phyloP scores from a whole-genome alignment of 2,888 invertebrate species.

The Pyrochroa serraticornis region DNA sequence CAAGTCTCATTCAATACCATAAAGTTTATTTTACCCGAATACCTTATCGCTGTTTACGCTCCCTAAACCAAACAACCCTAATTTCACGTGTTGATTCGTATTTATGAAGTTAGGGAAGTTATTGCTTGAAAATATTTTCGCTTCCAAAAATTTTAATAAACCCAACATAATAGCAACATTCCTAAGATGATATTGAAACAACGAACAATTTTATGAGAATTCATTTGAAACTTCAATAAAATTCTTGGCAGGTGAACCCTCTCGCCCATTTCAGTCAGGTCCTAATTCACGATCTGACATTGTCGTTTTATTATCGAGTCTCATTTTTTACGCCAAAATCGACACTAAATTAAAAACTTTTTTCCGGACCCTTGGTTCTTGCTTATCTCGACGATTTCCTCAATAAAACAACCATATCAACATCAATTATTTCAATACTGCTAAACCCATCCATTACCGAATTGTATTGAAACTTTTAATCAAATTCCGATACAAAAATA shows the following conservation, averaged over 20 bases:
- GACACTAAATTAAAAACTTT: slow-evolving; percentile 8
- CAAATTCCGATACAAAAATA: too few relatives aligned
- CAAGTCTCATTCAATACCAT: slow-evolving; percentile 3
- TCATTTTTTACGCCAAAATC: slow-evolving; percentile 16
- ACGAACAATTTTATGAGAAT: slow-evolving; percentile 22
- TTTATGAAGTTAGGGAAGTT: too few relatives aligned
- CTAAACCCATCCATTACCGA: too few relatives aligned
- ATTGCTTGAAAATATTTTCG: not conserved
- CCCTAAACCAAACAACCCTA: not conserved
- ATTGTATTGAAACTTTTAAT: too few relatives aligned
- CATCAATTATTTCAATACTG: too few relatives aligned
- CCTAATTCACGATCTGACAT: slow-evolving; percentile 21
- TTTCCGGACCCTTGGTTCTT: not conserved
- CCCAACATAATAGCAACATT: slow-evolving; percentile 22
- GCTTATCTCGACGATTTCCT: too few relatives aligned
- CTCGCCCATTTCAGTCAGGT: slow-evolving; percentile 1
- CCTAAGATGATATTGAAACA: slow-evolving; percentile 15
- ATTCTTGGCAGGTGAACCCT: slow-evolving; percentile 2
- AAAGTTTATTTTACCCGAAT: slow-evolving; percentile 14
- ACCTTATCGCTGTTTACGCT: slow-evolving; percentile 3
- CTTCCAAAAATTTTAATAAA: slow-evolving; percentile 23
- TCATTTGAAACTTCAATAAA: slow-evolving; percentile 20
- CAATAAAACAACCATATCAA: too few relatives aligned
- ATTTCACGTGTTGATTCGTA: not conserved
- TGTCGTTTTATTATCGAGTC: slow-evolving; percentile 8